phyloP scores from a whole-genome alignment of 1,140 invertebrate species.

The Panonychus citri region DNA sequence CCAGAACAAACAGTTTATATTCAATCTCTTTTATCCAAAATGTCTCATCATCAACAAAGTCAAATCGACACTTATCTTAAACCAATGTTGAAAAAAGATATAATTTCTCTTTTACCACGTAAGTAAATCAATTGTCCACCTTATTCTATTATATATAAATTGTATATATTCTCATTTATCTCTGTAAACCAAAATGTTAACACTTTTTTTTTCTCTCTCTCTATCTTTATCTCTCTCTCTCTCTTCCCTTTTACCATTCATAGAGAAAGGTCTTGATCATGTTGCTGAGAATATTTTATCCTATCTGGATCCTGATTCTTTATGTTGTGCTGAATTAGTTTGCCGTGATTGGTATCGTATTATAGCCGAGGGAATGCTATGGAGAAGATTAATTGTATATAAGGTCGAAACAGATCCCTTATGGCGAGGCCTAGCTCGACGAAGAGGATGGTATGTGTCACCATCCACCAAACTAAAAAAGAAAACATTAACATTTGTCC shows the following conservation, averaged over 20 bases:
- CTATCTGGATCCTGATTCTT: constrained; percentile 81
- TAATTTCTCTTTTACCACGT: constrained; percentile 92
- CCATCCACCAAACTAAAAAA: background rate
- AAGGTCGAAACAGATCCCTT: constrained; percentile 73
- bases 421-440: constrained; percentile 84
- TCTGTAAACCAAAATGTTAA: constrained; percentile 5
- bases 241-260: constrained; percentile 15
- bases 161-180: background rate
- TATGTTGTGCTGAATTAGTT: constrained; percentile 79
- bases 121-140: constrained; percentile 26
- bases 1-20: constrained; percentile 77
- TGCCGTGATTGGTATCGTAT: constrained; percentile 94
- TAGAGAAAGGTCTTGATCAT: constrained; percentile 86
- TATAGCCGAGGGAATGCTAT: constrained; percentile 90
- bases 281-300: constrained; percentile 95
- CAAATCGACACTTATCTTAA: constrained; percentile 92
- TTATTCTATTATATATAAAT: background rate
- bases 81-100: constrained; percentile 96
- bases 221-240: constrained; percentile 11
- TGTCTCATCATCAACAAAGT: constrained; percentile 98
- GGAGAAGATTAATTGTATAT: constrained; percentile 86
- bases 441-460: constrained; percentile 60
- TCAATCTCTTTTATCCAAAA: constrained; percentile 68
- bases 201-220: constrained; percentile 8
- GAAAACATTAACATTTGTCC: constrained; percentile 10